These are phyloP conservation scores for Noturus placidus DNA, from an alignment of 2,113 vertebrate genomes.

Conservation along the genomic window DNA sequence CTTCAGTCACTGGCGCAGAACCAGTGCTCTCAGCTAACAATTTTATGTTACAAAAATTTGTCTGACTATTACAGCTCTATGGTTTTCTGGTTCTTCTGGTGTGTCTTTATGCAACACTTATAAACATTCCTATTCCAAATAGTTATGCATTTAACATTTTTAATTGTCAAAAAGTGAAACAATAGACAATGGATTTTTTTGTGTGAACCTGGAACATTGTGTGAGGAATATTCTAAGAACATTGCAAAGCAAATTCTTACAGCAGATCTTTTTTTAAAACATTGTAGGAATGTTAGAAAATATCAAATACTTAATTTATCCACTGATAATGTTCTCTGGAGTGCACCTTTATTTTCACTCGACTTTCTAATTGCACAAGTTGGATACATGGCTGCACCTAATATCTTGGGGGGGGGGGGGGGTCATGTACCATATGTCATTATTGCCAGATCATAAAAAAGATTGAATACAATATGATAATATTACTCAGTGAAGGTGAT, in stretches of 20 bases:
- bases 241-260: background rate
- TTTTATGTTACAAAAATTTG: background rate
- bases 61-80: background rate
- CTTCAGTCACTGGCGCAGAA: background rate
- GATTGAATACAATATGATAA: background rate
- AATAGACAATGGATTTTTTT: background rate
- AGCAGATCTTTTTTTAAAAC: background rate
- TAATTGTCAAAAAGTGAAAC: background rate
- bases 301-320: background rate
- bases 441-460: background rate
- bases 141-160: background rate
- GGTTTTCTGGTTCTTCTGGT: background rate
- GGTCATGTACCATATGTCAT: background rate
- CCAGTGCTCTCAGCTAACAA: background rate
- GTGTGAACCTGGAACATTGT: background rate
- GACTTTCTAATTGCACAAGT: background rate
- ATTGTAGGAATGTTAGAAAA: background rate
- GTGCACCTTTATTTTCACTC: background rate
- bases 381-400: background rate
- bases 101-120: background rate
- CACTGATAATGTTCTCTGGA: background rate
- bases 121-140: background rate
- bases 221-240: background rate
- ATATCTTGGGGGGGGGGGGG: too few species aligned
- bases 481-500: slow-evolving; percentile 7